Percentiles rank a stretch among this genome's conserved stretches.
Conservation (phyloP, 2,888 invertebrate species). For the Drosophila phalerata region DNA sequence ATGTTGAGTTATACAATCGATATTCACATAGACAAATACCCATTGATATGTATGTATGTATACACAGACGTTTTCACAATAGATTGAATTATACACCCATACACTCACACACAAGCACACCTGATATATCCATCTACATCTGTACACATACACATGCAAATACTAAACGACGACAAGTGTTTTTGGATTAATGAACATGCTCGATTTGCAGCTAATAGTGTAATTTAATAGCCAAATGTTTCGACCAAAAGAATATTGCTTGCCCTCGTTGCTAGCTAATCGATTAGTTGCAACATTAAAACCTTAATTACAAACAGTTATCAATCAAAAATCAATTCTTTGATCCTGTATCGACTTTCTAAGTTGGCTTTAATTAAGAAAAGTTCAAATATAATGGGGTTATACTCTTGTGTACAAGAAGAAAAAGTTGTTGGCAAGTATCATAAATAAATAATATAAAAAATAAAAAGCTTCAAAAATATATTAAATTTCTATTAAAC, state of each 20-base stretch:
- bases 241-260: conserved; percentile 13
- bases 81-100: conserved; percentile 33
- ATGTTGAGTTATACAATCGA: conserved; percentile 64
- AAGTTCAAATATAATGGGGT: too few relatives aligned
- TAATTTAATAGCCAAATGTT: conserved; percentile 47
- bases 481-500: too few relatives aligned
- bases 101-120: conserved; percentile 6
- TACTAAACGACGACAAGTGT: conserved; percentile 69
- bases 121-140: neutral
- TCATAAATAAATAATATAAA: too few relatives aligned
- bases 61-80: conserved; percentile 23
- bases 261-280: conserved; percentile 11
- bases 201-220: conserved; percentile 40
- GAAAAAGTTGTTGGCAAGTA: too few relatives aligned
- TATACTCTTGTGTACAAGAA: too few relatives aligned
- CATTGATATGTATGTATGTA: conserved; percentile 16
- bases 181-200: conserved; percentile 57
- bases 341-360: neutral
- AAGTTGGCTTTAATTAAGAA: too few relatives aligned
- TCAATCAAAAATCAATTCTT: neutral
- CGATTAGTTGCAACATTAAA: conserved; percentile 22
- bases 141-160: neutral
- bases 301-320: conserved; percentile 2
- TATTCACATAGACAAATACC: conserved; percentile 39
- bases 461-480: too few relatives aligned